These are phyloP conservation scores for Mixornis gularis DNA, from an alignment of 2,113 vertebrate genomes.

Conservation along the genomic window DNA sequence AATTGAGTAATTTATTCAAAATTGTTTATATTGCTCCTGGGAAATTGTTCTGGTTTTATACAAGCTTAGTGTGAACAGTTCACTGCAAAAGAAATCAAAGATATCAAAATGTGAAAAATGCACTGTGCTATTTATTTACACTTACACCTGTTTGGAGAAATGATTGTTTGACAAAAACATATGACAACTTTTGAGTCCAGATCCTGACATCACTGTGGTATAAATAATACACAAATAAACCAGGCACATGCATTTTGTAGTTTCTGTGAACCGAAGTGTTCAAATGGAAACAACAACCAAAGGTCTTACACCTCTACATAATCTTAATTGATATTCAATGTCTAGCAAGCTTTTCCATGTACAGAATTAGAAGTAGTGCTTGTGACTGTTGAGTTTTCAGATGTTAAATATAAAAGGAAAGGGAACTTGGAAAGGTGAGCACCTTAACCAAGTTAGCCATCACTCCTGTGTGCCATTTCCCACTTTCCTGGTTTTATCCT, in stretches of 20 bases:
- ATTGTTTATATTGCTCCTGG: not conserved
- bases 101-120: not conserved
- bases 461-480: not conserved
- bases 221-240: not conserved
- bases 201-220: not conserved
- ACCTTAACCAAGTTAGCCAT: not conserved
- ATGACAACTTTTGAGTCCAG: not conserved
- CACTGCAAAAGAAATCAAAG: not conserved
- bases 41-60: not conserved
- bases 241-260: not conserved
- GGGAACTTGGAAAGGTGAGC: not conserved
- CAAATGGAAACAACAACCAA: not conserved
- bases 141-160: not conserved
- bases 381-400: not conserved
- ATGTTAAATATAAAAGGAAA: not conserved
- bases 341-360: not conserved
- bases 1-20: not conserved
- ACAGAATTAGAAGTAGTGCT: not conserved
- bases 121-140: not conserved
- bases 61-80: not conserved
- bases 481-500: not conserved
- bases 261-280: not conserved
- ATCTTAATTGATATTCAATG: not conserved
- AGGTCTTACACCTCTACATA: not conserved
- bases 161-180: not conserved